A percentile compares a stretch with the other conserved stretches of the same genome.
phyloP scores from a whole-genome alignment of 2,888 invertebrate genomes.

The Sthenelais limicola region DNA sequence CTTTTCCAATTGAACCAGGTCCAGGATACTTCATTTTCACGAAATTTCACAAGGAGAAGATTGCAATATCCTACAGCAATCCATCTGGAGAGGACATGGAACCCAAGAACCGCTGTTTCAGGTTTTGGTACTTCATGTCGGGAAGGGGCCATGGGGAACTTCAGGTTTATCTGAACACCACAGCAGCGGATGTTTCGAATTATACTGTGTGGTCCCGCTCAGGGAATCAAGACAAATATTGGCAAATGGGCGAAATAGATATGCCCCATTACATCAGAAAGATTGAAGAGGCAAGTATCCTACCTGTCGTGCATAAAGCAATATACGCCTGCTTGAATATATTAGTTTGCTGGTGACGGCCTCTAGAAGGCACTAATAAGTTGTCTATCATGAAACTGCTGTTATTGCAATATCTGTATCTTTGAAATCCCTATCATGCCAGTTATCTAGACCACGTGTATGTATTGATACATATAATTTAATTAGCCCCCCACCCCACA shows the following conservation, averaged over 20 bases:
- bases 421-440: too few species aligned
- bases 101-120: constrained; percentile 6
- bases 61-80: neutral
- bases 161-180: neutral
- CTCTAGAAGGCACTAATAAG: too few species aligned
- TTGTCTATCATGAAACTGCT: too few species aligned
- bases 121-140: constrained; percentile 28
- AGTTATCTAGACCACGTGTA: too few species aligned
- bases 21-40: constrained; percentile 1
- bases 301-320: too few species aligned
- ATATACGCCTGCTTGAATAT: too few species aligned
- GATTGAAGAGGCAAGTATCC: neutral
- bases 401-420: too few species aligned
- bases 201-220: neutral
- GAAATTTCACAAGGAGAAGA: neutral
- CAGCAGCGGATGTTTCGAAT: neutral
- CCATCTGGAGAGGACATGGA: constrained; percentile 7
- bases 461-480: too few species aligned
- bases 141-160: neutral
- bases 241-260: neutral
- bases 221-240: neutral
- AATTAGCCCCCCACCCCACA: too few species aligned
- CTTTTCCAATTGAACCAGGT: too few species aligned
- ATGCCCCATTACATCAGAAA: neutral
- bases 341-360: too few species aligned